phyloP scores from a whole-genome alignment of 2,797 vertebrate genomes.

The Onychomys leucogaster region DNA sequence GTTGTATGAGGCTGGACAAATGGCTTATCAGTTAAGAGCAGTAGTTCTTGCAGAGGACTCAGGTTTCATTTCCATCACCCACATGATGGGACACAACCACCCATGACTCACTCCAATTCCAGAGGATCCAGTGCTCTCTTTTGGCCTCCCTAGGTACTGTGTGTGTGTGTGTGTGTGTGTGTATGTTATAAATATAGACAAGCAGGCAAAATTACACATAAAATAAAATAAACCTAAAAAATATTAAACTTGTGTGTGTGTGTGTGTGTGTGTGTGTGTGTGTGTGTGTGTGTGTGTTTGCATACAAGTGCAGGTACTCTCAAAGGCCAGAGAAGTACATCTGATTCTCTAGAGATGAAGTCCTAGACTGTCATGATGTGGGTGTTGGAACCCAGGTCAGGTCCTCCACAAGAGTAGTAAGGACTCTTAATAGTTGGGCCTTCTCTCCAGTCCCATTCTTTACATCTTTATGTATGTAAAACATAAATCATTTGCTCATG shows the following conservation, averaged over 20 bases:
- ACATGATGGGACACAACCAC: not conserved
- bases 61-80: not conserved
- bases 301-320: not conserved
- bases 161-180: too few relatives aligned
- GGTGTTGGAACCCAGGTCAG: not conserved
- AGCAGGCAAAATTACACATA: not conserved
- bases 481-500: not conserved
- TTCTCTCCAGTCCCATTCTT: not conserved
- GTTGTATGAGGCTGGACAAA: not conserved
- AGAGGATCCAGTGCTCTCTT: not conserved
- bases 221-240: not conserved
- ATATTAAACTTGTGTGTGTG: not conserved
- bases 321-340: not conserved
- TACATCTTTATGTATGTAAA: not conserved
- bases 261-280: not conserved
- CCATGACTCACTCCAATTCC: not conserved
- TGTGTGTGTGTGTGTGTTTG: not conserved
- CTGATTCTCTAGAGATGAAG: not conserved
- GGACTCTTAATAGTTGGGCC: too few relatives aligned
- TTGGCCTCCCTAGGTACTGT: too few relatives aligned
- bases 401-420: too few relatives aligned
- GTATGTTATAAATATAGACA: not conserved
- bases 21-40: not conserved
- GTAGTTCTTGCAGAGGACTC: not conserved
- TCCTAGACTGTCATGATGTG: not conserved